phyloP scores from a whole-genome alignment of 2,113 vertebrate species.

The Gnathonemus longibarbis region DNA sequence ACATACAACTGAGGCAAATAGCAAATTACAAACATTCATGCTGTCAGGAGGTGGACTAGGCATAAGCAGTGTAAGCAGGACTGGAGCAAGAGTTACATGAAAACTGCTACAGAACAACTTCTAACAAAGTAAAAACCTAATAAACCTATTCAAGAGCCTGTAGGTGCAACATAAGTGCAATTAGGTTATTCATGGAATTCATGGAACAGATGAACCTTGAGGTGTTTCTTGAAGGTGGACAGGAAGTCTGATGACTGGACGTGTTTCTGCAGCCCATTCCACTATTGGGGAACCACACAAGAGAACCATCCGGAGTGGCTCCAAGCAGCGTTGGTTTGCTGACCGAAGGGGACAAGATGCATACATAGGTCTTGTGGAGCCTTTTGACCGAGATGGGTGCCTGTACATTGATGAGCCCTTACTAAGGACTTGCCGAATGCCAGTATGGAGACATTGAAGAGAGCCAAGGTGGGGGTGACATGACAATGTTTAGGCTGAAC shows the following conservation, averaged over 20 bases:
- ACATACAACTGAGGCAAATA: not conserved
- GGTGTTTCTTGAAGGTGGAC: not conserved
- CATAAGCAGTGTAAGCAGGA: not conserved
- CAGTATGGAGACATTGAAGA: not conserved
- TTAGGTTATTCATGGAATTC: not conserved
- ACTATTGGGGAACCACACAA: not conserved
- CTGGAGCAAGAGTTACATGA: not conserved
- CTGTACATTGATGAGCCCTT: not conserved
- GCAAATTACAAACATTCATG: not conserved
- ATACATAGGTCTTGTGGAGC: not conserved
- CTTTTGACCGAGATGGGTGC: not conserved
- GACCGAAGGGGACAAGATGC: not conserved
- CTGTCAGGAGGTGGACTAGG: not conserved
- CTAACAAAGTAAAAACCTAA: not conserved
- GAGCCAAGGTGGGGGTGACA: not conserved
- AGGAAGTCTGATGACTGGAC: not conserved
- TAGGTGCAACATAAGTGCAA: not conserved
- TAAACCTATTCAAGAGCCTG: not conserved
- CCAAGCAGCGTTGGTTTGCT: not conserved
- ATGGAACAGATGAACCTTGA: not conserved
- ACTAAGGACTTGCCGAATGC: not conserved
- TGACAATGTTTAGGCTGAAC: not conserved
- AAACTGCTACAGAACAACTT: not conserved
- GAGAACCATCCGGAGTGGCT: not conserved
- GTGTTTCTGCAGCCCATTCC: not conserved